Conservation (phyloP, 2,797 vertebrate species). For the Hyperoplus lanceolatus region DNA sequence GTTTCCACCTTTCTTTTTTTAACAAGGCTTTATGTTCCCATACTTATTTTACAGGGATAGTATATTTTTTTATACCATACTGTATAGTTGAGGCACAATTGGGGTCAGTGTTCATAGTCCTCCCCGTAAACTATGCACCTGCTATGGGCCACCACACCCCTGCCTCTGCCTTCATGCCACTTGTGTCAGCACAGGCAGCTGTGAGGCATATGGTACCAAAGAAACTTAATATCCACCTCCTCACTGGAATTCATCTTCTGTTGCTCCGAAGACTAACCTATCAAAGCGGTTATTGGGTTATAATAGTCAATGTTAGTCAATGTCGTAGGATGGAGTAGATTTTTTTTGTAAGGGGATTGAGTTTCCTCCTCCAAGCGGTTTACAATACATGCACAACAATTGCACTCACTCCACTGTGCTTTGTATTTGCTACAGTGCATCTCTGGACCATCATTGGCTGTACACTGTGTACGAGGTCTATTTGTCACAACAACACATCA, state of each 20-base stretch:
- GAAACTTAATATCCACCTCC: background rate
- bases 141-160: slow-evolving; percentile 28
- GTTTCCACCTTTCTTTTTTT: too few relatives aligned
- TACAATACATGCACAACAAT: background rate
- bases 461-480: background rate
- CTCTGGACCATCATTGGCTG: background rate
- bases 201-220: slow-evolving; percentile 24
- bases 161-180: slow-evolving; percentile 21
- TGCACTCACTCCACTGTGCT: background rate
- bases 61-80: background rate
- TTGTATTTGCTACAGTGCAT: slow-evolving; percentile 4
- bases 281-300: background rate
- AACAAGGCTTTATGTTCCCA: background rate
- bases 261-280: background rate
- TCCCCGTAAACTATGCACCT: slow-evolving; percentile 32
- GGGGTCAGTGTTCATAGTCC: background rate
- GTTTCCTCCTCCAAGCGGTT: slow-evolving; percentile 6
- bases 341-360: background rate
- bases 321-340: background rate
- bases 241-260: background rate
- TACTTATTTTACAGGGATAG: too few relatives aligned
- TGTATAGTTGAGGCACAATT: background rate
- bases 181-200: slow-evolving; percentile 35
- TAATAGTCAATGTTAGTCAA: background rate
- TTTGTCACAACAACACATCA: slow-evolving; percentile 21